These are phyloP conservation scores for Oedothorax gibbosus DNA, from an alignment of 1,140 invertebrate genomes.

Conservation along the genomic window DNA sequence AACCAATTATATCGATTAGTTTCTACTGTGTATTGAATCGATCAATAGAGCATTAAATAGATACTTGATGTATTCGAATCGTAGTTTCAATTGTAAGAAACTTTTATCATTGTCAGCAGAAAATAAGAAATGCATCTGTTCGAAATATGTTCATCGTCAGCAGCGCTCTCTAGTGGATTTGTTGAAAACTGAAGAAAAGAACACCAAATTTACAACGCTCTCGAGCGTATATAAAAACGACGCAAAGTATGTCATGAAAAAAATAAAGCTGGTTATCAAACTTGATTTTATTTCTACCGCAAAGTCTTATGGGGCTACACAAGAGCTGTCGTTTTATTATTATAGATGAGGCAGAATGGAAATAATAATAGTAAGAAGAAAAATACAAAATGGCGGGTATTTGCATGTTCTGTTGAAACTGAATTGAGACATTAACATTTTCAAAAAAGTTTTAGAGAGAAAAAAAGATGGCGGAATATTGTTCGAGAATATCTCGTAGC, in stretches of 20 bases:
- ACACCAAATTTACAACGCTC: not conserved
- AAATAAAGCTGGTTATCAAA: constrained; percentile 50
- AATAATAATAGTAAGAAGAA: constrained; percentile 21
- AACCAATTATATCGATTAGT: too few species aligned
- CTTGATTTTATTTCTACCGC: constrained; percentile 57
- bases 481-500: constrained; percentile 32
- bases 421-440: constrained; percentile 57
- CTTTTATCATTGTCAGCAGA: constrained; percentile 7
- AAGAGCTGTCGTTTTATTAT: constrained; percentile 46
- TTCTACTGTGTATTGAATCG: too few species aligned
- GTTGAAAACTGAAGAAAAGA: constrained; percentile 13
- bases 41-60: too few species aligned
- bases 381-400: constrained; percentile 10
- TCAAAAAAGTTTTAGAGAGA: not conserved
- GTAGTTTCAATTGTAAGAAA: too few species aligned
- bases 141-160: constrained; percentile 25
- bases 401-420: constrained; percentile 51
- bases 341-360: constrained; percentile 36
- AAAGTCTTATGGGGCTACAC: constrained; percentile 13
- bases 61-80: too few species aligned
- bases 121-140: constrained; percentile 52
- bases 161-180: constrained; percentile 40
- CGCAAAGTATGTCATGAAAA: not conserved
- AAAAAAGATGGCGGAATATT: constrained; percentile 38
- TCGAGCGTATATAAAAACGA: constrained; percentile 20